Evolutionary conservation across 2,888 invertebrate species (phyloP), one percentile per base, ranked within the genome.

Genomic region (Acrobasis consociella): DNA sequence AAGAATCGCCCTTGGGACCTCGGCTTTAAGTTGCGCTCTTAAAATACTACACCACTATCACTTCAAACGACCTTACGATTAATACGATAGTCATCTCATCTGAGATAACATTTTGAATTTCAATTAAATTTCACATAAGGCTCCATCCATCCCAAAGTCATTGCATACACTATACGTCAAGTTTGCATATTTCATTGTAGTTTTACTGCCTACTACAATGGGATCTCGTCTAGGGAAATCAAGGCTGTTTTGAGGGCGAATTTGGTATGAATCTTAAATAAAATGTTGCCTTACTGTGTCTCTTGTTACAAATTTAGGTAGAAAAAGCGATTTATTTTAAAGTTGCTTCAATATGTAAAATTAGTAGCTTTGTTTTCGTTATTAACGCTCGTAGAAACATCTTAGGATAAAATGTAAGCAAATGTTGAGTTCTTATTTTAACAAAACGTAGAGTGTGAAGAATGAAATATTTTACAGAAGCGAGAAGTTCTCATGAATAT

Each of bases 131-230:
- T 22, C 22, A 22, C 22, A 22, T 46, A 55, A 73, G 78, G 76
- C 62, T 72, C n/a, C 31, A 13, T 51, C 15, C 17, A 50, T 59
- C 49, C 49, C 15, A 10, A 87, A 82, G 78, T 78, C 80, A 82
- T 89, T 89, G 84, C 86, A 87, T 78, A 83, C 80, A 75, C 72
- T 76, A 72, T 82, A 80, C 80, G 85, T 85, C 86, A 87, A 81
- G 83, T 85, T 78, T 88, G 85, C 87, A 89, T 88, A 86, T 88
- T 87, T 83, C 86, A 88, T 85, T 88, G 87, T 88, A 80, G 56
- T 56, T 42, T 42, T 56, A 56, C 56, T 56, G n/a, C 56, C 56
- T 31, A 77, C 68, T 75, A 81, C 83, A 83, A 79, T 76, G 76
- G 81, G 78, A 82, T 77, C 76, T 72, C 82, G 87, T 80, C 89